Base-by-base conservation (phyloP, 2,888 invertebrate genomes). In the Blastobasis adustella region DNA sequence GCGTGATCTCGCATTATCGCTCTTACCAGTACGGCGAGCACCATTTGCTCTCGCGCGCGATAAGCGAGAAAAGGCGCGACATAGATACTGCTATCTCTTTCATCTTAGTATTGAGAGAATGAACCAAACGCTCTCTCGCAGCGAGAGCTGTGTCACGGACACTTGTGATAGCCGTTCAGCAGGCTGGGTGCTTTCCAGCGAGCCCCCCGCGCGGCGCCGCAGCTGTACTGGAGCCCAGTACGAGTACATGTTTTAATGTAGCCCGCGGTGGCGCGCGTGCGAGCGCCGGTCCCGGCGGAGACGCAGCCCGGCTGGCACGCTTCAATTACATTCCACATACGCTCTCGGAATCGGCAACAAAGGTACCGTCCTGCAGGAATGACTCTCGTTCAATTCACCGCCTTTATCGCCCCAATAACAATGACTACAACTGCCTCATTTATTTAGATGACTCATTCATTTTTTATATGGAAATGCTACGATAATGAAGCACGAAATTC, bases 301-400 rank as follows among this genome's bases (percentile, higher is more conserved):
- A 59, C 58, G 60, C 63, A 64, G 63, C 67, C 63, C 66, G 71
- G 59, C 73, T 73, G 76, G 72, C 73, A 76, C 69, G 73, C 76
- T 72, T 76, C 77, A 79, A 82, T 83, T 82, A 81, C 77, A 76
- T 74, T 74, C 73, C 75, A 69, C 62, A 72, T 74, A 76, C 74
- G 76, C 67, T 71, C 57, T 57, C 63, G 63, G 77, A 79, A 79
- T 79, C 68, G 63, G 63, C 74, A 72, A 77, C 74, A 69, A 69
- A 71, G 65, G 64, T 67, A 67, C 69, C 63, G 60, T 62, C 63
- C 62, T 60, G 58, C 62, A 64, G 59, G 61, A 69, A 69, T 67
- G 66, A 61, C 61, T 63, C 62, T 67, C 69, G 71, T 74, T 71
- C 69, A 71, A 72, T 72, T 67, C 69, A 70, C 69, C 69, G 65